These are phyloP conservation scores for Bungarus multicinctus DNA, from an alignment of 2,113 vertebrate species.

Conservation along the genomic window DNA sequence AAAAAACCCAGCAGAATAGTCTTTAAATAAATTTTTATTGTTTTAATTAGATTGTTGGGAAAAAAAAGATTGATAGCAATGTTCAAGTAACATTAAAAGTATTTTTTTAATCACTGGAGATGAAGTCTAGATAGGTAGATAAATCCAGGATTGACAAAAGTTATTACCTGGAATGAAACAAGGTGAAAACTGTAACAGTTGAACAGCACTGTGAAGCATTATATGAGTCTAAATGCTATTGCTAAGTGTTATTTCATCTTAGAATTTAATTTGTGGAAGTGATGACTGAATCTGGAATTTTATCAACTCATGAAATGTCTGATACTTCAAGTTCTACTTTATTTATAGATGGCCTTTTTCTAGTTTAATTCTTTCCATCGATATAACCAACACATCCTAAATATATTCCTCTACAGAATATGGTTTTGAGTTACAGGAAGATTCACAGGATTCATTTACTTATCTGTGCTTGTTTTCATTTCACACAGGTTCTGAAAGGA, in stretches of 20 bases:
- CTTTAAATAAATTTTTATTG: conserved; percentile 65
- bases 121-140: background rate
- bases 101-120: background rate
- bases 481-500: conserved; percentile 90
- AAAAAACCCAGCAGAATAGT: conserved; percentile 51
- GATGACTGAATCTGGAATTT: background rate
- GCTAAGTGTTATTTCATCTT: too few relatives aligned
- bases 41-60: conserved; percentile 63
- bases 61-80: conserved; percentile 55
- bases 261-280: background rate
- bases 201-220: too few relatives aligned
- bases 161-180: background rate
- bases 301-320: background rate
- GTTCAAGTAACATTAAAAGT: background rate
- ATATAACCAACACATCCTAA: background rate
- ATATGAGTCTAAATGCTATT: too few relatives aligned
- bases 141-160: background rate
- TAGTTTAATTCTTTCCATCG: background rate
- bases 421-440: background rate
- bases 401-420: background rate
- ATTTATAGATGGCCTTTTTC: background rate
- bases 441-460: background rate
- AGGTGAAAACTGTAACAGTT: background rate
- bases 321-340: background rate
- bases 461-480: background rate